Base-by-base conservation (phyloP, 2,888 invertebrate species). In the Elegia similella region DNA sequence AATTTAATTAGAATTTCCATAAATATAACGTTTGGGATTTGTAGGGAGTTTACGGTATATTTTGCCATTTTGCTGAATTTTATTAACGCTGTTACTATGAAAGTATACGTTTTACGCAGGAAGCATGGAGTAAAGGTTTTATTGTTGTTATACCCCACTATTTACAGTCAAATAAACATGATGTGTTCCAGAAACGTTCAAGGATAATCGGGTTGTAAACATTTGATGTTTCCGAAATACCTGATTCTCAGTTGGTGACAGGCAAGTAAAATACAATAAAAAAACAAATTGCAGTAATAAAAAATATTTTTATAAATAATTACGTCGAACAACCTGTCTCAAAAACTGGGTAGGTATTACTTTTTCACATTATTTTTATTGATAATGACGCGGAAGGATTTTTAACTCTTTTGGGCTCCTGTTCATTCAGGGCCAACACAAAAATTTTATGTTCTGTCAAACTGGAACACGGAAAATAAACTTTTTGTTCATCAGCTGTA, bases 401-500 rank as follows among this genome's bases (percentile, higher is more conserved):
- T 46, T 58, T 60, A 42, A 50, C 55, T 53, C 57, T 55, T 30
- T 56, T 46, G 53, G 55, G 46, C 58, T 15, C 53, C 59, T 65
- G 66, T 66, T 65, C 62, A 62, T 62, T 61, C 58, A 58, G 63
- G 68, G 52, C 63, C 60, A 66, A 67, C 65, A 67, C 65, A 62
- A 59, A 63, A 72, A 69, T 75, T 73, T 77, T 73, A 78, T 70
- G 70, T 50, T 57, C 63, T 63, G 65, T 71, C 73, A 75, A 85
- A 83, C 76, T 78, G 76, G 80, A 74, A 69, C 79, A 79, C 71
- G 75, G 78, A 77, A 78, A 76, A 75, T 69, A 69, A 76, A 76
- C 67, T 73, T 84, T 86, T 84, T 79, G 79, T 82, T 85, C 82
- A 81, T 84, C 82, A 82, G 80, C 80, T 83, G 82, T 88, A 88